A percentile compares a stretch with the other conserved stretches of the same genome.
These are phyloP conservation scores for Dolichopus griseipennis DNA, from an alignment of 2,888 invertebrate species.

Conservation along the genomic window DNA sequence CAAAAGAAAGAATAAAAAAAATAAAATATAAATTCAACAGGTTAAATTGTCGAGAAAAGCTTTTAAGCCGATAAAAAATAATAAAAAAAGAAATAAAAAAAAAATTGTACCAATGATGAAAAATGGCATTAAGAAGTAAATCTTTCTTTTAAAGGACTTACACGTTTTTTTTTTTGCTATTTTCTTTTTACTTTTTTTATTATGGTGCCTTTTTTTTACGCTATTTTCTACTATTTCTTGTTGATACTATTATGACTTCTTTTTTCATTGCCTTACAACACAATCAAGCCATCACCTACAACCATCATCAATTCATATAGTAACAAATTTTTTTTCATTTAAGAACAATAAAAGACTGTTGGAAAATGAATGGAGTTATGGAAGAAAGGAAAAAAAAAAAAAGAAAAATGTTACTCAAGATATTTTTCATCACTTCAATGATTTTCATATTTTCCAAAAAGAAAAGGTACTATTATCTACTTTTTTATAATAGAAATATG, in stretches of 20 bases:
- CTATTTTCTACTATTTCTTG: too few relatives aligned
- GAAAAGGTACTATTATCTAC: background rate
- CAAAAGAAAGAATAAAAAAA: constrained; percentile 10
- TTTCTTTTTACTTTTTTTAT: background rate
- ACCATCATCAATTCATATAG: too few relatives aligned
- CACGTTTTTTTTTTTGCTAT: background rate
- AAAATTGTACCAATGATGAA: background rate
- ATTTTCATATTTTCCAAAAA: background rate
- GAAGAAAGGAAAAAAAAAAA: too few relatives aligned
- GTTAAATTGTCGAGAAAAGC: constrained; percentile 15
- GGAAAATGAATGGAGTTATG: too few relatives aligned
- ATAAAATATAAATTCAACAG: constrained; percentile 18
- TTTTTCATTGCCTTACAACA: background rate
- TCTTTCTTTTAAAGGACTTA: background rate
- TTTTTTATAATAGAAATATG: background rate
- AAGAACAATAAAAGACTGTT: background rate
- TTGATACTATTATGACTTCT: background rate
- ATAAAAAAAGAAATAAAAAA: too few relatives aligned
- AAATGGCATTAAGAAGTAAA: constrained; percentile 4
- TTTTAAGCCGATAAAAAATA: constrained; percentile 18
- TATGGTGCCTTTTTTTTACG: too few relatives aligned
- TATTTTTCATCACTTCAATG: constrained; percentile 4
- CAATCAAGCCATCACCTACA: too few relatives aligned
- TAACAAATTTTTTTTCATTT: too few relatives aligned
- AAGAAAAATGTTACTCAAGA: background rate